Evolutionary conservation across 2,888 invertebrate genomes (phyloP), one percentile per base, ranked within the genome.

Genomic region (Sympetrum striolatum): DNA sequence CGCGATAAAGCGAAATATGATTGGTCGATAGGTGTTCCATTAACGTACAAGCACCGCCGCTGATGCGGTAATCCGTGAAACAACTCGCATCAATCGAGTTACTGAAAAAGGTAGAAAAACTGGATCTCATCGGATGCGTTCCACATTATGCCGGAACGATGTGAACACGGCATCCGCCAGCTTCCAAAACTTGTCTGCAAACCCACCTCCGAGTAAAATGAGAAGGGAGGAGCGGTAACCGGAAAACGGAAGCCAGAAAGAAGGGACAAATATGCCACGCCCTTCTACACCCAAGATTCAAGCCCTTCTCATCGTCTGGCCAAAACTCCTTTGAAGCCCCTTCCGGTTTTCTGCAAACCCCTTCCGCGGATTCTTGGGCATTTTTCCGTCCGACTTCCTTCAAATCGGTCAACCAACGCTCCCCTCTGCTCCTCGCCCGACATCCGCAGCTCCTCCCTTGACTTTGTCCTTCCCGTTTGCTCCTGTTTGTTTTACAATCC

Each of bases 241-340:
- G 37, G 35, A 80, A 80, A 37, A 39, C 22, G 31, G 53, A 37
- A 35, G 80, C 18, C 12, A 80, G 18, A 14, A 35, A 37, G 80
- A 39, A 39, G 60, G 60, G 25, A 35, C 48, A 80, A 90, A 90
- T 58, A 79, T 80, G 90, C 90, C 90, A 90, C 80, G 79, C 79
- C 80, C 90, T 80, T 80, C 79, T 18, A 73, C 82, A 44, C 82
- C 82, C 82, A 82, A 25, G 79, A 73, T 73, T 22, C 44, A 44
- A 90, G 48, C 31, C 53, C 53, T 31, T 37, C 58, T 31, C 25
- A 12, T 31, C 73, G 14, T 73, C 31, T 73, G 10, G 25, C 73
- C 73, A 31, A 12, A 73, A 73, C 73, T 53, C 73, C 31, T 31
- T 73, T 73, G 73, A 22, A 18, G 39, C 80, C 80, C 80, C 39